Evolutionary conservation across 2,113 vertebrate species (phyloP).

Genomic region (Bubo blakistoni): DNA sequence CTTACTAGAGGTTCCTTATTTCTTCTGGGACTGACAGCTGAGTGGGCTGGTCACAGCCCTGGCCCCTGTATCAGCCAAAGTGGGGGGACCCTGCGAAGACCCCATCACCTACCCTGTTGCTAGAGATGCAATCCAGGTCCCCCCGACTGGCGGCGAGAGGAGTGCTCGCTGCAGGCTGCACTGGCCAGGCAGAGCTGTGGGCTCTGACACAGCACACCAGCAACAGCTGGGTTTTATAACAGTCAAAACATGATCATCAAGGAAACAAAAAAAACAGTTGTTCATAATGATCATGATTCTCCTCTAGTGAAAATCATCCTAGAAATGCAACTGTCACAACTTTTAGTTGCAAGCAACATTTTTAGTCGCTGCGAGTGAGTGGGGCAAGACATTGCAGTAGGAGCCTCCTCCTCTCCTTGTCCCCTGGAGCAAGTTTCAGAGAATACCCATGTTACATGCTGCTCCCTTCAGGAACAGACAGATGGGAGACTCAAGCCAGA

Average conservation of each 20-base stretch:
- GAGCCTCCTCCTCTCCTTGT: background rate
- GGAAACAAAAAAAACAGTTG: background rate
- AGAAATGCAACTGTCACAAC: background rate
- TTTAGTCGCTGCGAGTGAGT: background rate
- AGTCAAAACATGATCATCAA: background rate
- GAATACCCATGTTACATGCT: background rate
- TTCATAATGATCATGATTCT: background rate
- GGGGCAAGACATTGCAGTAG: background rate
- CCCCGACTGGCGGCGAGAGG: fast-evolving
- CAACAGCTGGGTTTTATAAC: background rate
- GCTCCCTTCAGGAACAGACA: background rate
- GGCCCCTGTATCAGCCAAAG: background rate
- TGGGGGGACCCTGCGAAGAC: background rate
- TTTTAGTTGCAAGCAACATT: background rate
- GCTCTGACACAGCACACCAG: background rate
- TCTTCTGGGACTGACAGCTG: background rate
- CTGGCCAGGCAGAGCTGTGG: background rate
- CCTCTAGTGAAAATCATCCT: background rate
- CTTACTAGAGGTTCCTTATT: background rate
- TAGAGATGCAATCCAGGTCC: background rate
- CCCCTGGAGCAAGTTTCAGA: background rate
- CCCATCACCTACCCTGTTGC: too few relatives aligned
- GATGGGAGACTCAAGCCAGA: background rate
- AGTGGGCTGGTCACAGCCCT: background rate
- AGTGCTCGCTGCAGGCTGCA: background rate